Conservation (phyloP, 2,888 invertebrate genomes). For the Archaeoteleia sp. region DNA sequence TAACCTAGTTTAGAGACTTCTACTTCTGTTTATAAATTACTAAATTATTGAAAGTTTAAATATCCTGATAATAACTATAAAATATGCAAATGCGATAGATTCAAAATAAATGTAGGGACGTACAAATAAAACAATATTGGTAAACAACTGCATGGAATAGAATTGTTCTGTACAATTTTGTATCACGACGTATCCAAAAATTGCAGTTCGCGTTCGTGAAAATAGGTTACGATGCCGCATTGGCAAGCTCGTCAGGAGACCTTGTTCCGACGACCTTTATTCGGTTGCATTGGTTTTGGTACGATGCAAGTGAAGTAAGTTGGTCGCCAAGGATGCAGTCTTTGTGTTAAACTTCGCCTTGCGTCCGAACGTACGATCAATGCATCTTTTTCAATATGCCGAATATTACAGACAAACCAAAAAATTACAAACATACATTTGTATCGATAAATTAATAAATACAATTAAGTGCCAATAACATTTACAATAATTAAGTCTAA, state of each 20-base stretch:
- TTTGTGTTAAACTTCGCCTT: constrained; percentile 36
- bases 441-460: too few relatives aligned
- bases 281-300: constrained; percentile 37
- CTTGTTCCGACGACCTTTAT: constrained; percentile 42
- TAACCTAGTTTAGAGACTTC: too few relatives aligned
- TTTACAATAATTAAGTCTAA: too few relatives aligned
- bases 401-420: constrained; percentile 24
- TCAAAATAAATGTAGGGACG: too few relatives aligned
- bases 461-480: too few relatives aligned
- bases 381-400: constrained; percentile 37
- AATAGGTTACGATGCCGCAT: constrained; percentile 41
- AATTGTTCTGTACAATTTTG: constrained; percentile 7
- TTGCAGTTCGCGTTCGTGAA: constrained; percentile 2
- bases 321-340: constrained; percentile 28
- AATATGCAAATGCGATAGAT: too few relatives aligned
- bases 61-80: too few relatives aligned
- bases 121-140: too few relatives aligned
- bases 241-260: constrained; percentile 45
- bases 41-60: too few relatives aligned
- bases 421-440: constrained; percentile 38
- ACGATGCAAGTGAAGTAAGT: constrained; percentile 18
- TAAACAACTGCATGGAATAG: too few relatives aligned
- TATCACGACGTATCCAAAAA: constrained; percentile 9
- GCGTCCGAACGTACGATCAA: constrained; percentile 33
- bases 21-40: too few relatives aligned